Percentiles rank a stretch among this genome's conserved stretches.
These are phyloP conservation scores for Brevimyrus niger DNA, from an alignment of 2,113 vertebrate genomes.

Conservation along the genomic window DNA sequence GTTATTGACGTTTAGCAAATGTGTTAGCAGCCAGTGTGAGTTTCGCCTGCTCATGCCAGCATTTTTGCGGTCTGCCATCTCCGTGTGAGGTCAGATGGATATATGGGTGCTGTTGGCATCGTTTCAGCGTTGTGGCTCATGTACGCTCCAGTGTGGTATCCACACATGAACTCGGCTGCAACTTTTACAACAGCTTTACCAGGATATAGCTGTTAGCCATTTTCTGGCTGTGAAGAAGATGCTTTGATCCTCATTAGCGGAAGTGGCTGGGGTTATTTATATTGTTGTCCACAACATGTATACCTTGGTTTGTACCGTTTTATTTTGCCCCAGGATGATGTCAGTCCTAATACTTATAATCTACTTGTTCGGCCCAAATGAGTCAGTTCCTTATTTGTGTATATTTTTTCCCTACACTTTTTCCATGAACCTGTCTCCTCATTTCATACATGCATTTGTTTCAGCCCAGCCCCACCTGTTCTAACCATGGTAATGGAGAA, in stretches of 20 bases:
- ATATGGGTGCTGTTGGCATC: background rate
- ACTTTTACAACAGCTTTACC: background rate
- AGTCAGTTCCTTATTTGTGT: background rate
- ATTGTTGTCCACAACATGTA: background rate
- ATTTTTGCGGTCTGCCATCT: constrained; percentile 31
- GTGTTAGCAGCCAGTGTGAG: background rate
- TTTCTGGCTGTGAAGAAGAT: background rate
- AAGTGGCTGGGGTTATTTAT: background rate
- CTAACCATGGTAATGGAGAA: background rate
- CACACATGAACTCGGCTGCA: background rate
- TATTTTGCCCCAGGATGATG: background rate
- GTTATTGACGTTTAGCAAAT: constrained; percentile 11
- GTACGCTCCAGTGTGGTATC: background rate
- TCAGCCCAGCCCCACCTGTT: background rate
- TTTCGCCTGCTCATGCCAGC: background rate
- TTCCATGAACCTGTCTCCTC: background rate
- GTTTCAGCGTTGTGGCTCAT: background rate
- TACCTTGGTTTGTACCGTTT: background rate
- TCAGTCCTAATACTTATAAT: background rate
- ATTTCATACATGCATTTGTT: background rate
- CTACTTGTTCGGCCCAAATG: background rate
- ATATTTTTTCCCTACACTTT: background rate
- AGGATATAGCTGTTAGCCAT: background rate
- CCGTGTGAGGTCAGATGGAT: constrained; percentile 25
- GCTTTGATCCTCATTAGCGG: background rate